phyloP scores from a whole-genome alignment of 2,797 vertebrate species.

The Sphaeramia orbicularis region DNA sequence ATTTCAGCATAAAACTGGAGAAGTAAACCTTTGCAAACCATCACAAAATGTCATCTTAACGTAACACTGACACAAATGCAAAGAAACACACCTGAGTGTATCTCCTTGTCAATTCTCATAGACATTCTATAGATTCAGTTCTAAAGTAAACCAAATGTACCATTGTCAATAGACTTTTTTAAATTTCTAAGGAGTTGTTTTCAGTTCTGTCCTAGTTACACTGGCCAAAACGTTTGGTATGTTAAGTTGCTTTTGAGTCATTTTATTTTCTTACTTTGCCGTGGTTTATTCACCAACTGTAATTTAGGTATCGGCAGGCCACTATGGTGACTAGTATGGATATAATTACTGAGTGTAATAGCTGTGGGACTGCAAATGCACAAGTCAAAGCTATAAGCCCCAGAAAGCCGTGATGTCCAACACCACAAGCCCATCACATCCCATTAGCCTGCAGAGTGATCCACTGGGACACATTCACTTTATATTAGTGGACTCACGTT shows the following conservation, averaged over 20 bases:
- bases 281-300: conserved; percentile 76
- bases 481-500: conserved; percentile 45
- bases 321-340: conserved; percentile 61
- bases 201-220: conserved; percentile 23
- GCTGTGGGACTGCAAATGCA: conserved; percentile 64
- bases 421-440: conserved; percentile 58
- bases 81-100: conserved; percentile 1
- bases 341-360: conserved; percentile 73
- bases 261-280: conserved; percentile 59
- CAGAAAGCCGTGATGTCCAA: conserved; percentile 57
- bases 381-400: conserved; percentile 56
- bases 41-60: conserved; percentile 21
- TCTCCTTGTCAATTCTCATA: background rate
- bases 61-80: conserved; percentile 12
- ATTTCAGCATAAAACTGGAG: conserved; percentile 12
- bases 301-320: conserved; percentile 72
- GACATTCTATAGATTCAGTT: background rate
- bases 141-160: background rate
- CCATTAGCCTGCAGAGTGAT: conserved; percentile 64
- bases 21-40: conserved; percentile 10
- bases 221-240: conserved; percentile 25
- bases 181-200: conserved; percentile 14
- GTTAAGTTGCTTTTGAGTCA: conserved; percentile 31
- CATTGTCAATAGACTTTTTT: conserved; percentile 15
- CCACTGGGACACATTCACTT: conserved; percentile 53